Evolutionary conservation across 2,797 vertebrate species (phyloP).

Genomic region (Labeo calbasu): DNA sequence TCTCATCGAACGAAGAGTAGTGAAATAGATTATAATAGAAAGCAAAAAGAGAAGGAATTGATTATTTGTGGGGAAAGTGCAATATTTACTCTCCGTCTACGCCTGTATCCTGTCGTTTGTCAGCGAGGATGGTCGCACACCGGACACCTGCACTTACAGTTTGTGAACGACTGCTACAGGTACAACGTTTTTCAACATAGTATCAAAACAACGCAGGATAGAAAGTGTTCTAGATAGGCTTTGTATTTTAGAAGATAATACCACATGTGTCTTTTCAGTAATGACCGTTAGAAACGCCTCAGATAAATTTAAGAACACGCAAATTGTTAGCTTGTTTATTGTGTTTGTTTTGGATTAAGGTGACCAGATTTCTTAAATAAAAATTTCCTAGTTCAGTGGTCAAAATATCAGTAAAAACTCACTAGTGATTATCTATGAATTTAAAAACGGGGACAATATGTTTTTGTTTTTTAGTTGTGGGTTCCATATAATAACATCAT

Average conservation of each 20-base stretch:
- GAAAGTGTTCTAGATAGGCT: background rate
- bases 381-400: too few relatives aligned
- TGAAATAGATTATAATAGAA: background rate
- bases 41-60: background rate
- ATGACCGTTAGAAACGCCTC: background rate
- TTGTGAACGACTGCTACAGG: background rate
- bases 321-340: too few relatives aligned
- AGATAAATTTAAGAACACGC: too few relatives aligned
- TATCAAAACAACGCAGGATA: background rate
- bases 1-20: too few relatives aligned
- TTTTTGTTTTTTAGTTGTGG: too few relatives aligned
- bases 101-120: background rate
- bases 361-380: too few relatives aligned
- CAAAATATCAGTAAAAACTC: too few relatives aligned
- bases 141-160: too few relatives aligned
- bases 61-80: background rate
- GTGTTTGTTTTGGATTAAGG: too few relatives aligned
- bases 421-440: too few relatives aligned
- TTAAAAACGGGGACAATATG: too few relatives aligned
- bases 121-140: background rate
- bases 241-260: background rate
- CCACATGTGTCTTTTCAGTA: background rate
- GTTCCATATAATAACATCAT: too few relatives aligned
- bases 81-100: background rate
- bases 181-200: background rate